Evolutionary conservation across 2,888 invertebrate genomes (phyloP), one percentile per base, ranked within the genome.

Genomic region (Steinernema hermaphroditum): DNA sequence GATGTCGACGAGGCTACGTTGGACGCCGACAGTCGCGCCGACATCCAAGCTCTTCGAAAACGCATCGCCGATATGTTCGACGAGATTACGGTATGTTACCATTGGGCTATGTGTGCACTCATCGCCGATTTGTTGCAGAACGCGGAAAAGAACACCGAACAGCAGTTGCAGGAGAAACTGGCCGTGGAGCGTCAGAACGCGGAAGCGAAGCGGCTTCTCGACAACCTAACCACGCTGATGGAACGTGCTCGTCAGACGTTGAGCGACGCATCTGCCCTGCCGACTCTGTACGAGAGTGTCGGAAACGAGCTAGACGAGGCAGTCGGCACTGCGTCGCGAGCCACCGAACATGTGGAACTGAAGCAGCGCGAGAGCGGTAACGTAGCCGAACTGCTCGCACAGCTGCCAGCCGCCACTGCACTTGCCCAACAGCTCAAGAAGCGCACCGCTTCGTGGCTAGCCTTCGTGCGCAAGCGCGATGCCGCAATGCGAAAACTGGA

Each of bases 381-480:
- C 62, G 71, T 74, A n/a, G 24, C 68, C 27, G 24, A 54, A 22
- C 54, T 54, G 14, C 27, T 54, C 54, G 54, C 24, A 24, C 54
- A 24, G 27, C 54, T 54, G 22, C 54, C 54, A 14, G 27, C 2
- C 6, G 54, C 54, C 6, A 24, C 54, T 22, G 27, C 22, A 1
- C 9, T 46, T 19, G 46, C 46, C 46, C 32, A 62, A 1, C 62
- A 75, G 50, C 80, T 82, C 41, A 76, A 77, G 27, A 75, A 79
- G 37, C 75, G 78, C 69, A 71, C 75, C 68, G 69, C 70, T 19
- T 70, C 74, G 24, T 81, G 80, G 79, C 62, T 76, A 9, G 74
- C 76, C 19, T 83, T 83, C 50, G 76, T 79, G 6, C 72, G 72
- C 1, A 74, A 76, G 34, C 80, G 80, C 19, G 81, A 82, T 43